These are phyloP conservation scores for Subanguina moxae DNA, from an alignment of 1,140 invertebrate genomes.

Conservation along the genomic window DNA sequence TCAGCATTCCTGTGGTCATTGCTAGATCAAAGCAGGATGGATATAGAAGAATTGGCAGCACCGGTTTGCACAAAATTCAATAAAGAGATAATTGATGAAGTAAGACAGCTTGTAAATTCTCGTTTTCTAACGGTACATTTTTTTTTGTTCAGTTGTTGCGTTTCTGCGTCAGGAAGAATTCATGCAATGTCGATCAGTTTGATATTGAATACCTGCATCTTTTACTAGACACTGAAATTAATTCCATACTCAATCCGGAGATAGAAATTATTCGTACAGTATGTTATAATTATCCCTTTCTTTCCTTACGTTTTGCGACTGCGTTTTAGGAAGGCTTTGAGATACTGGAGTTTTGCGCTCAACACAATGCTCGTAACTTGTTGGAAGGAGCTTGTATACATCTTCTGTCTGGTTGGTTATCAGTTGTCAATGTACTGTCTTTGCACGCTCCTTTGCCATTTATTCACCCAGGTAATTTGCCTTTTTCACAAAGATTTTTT, in stretches of 20 bases:
- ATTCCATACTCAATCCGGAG: constrained; percentile 35
- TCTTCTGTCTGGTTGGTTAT: constrained; percentile 36
- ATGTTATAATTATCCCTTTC: too few species aligned
- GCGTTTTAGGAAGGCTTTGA: constrained; percentile 21
- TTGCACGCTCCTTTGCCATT: constrained; percentile 30
- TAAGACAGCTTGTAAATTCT: background rate
- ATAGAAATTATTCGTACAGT: constrained; percentile 26
- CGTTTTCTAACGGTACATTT: background rate
- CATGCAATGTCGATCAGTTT: constrained; percentile 33
- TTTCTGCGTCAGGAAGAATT: constrained; percentile 34
- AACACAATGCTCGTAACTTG: constrained; percentile 32
- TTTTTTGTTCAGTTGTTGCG: constrained; percentile 25
- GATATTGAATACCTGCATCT: constrained; percentile 33
- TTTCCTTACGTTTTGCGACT: background rate
- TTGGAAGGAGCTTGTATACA: constrained; percentile 38
- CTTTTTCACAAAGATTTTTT: background rate
- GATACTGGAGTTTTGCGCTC: constrained; percentile 26
- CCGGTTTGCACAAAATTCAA: constrained; percentile 35
- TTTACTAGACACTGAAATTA: constrained; percentile 33
- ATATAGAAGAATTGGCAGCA: constrained; percentile 10
- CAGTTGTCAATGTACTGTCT: constrained; percentile 34
- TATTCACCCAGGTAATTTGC: constrained; percentile 17
- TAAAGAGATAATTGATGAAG: constrained; percentile 27
- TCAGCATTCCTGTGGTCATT: constrained; percentile 32
- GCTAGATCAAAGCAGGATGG: constrained; percentile 27